A percentile compares a stretch with the other conserved stretches of the same genome.
These are phyloP conservation scores for Drymonia ruficornis DNA, from an alignment of 2,888 invertebrate species.

Conservation along the genomic window DNA sequence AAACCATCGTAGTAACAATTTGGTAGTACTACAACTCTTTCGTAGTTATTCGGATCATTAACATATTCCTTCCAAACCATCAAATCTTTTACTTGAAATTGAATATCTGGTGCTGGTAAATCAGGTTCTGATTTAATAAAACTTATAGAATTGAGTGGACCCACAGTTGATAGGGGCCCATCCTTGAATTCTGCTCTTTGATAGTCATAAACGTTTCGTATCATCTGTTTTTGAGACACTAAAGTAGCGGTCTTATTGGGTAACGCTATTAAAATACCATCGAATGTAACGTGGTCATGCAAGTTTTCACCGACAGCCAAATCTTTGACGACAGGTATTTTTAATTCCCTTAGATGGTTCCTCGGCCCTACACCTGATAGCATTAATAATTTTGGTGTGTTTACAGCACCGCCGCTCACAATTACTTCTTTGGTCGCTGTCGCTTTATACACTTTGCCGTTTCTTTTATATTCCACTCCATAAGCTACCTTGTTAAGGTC, in stretches of 20 bases:
- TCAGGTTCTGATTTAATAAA: slow-evolving; percentile 81
- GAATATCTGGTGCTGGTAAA: slow-evolving; percentile 85
- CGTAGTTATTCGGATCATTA: slow-evolving; percentile 65
- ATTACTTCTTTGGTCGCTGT: slow-evolving; percentile 64
- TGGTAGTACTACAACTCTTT: slow-evolving; percentile 67
- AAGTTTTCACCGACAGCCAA: slow-evolving; percentile 68
- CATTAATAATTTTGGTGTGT: slow-evolving; percentile 62
- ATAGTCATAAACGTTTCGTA: slow-evolving; percentile 67
- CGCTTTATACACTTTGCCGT: slow-evolving; percentile 44
- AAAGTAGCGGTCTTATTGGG: slow-evolving; percentile 77
- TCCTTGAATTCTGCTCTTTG: slow-evolving; percentile 53
- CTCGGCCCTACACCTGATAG: slow-evolving; percentile 65
- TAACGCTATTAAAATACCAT: slow-evolving; percentile 77
- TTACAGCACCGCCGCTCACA: slow-evolving; percentile 57
- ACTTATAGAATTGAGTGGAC: slow-evolving; percentile 80
- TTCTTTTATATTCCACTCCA: slow-evolving; percentile 51
- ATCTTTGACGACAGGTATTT: slow-evolving; percentile 55
- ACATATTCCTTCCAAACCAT: slow-evolving; percentile 77
- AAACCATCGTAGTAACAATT: slow-evolving; percentile 85
- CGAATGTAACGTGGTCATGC: slow-evolving; percentile 73
- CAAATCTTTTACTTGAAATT: slow-evolving; percentile 78
- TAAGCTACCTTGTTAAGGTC: slow-evolving; percentile 63
- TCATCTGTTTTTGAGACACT: slow-evolving; percentile 60
- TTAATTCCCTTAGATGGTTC: slow-evolving; percentile 49
- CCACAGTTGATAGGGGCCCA: slow-evolving; percentile 82